Evolutionary conservation across 2,797 vertebrate genomes (phyloP).

Genomic region (Rhadinocentrus ornatus): DNA sequence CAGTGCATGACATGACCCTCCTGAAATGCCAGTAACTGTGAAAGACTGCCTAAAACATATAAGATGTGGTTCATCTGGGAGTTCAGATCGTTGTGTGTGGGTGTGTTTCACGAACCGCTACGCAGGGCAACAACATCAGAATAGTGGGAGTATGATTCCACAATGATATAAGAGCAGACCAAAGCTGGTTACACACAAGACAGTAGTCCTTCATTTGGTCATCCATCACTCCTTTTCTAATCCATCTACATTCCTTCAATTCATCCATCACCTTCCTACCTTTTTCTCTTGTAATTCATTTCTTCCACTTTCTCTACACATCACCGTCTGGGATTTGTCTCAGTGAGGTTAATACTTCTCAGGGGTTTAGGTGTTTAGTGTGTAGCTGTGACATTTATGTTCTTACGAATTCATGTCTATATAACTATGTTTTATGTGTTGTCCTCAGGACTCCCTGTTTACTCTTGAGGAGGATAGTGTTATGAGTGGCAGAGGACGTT

Average conservation of each 20-base stretch:
- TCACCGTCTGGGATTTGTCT: slow-evolving; percentile 4
- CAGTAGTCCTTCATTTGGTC: slow-evolving; percentile 31
- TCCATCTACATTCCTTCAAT: slow-evolving; percentile 36
- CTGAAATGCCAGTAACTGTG: slow-evolving; percentile 47
- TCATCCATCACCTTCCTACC: slow-evolving; percentile 57
- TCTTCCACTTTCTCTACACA: neutral
- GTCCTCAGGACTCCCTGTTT: slow-evolving; percentile 86
- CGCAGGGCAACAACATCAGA: slow-evolving; percentile 26
- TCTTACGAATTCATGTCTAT: slow-evolving; percentile 5
- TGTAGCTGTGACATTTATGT: neutral
- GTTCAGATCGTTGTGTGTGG: slow-evolving; percentile 14
- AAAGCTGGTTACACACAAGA: slow-evolving; percentile 32
- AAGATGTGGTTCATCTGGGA: slow-evolving; percentile 42
- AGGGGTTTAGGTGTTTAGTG: neutral
- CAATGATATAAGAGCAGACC: slow-evolving; percentile 28
- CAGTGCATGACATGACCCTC: slow-evolving; percentile 45
- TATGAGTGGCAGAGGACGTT: slow-evolving; percentile 90
- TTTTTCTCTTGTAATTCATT: slow-evolving; percentile 11
- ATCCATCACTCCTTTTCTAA: slow-evolving; percentile 64
- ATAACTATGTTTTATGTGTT: slow-evolving; percentile 25
- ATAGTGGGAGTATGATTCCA: slow-evolving; percentile 33
- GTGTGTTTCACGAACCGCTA: slow-evolving; percentile 27
- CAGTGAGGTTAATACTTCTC: slow-evolving; percentile 16
- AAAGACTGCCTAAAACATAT: slow-evolving; percentile 33
- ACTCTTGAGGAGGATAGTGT: slow-evolving; percentile 85